phyloP scores from a whole-genome alignment of 2,797 vertebrate species.

The Euthynnus affinis region DNA sequence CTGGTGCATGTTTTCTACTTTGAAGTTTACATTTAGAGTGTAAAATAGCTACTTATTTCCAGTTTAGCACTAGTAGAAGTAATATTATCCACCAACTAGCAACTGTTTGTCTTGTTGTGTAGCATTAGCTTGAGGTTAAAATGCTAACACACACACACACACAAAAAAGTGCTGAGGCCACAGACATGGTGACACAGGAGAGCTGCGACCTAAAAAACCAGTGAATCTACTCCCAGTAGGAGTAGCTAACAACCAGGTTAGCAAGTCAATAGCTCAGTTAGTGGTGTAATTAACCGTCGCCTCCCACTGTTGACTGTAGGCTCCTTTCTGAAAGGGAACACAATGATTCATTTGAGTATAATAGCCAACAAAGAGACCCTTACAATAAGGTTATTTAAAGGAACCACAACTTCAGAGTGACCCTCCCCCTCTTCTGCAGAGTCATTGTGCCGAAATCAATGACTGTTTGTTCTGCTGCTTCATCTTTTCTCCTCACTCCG shows the following conservation, averaged over 20 bases:
- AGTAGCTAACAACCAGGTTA: slow-evolving; percentile 30
- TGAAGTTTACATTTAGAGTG: no score
- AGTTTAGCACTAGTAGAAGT: no score
- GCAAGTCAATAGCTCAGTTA: slow-evolving; percentile 57
- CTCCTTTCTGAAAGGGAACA: slow-evolving; percentile 48
- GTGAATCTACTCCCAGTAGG: not conserved
- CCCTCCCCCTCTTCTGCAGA: slow-evolving; percentile 13
- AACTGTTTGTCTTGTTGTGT: no score
- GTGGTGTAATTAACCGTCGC: slow-evolving; percentile 50
- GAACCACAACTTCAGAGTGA: slow-evolving; percentile 50
- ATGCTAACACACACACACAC: no score
- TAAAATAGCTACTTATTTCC: no score
- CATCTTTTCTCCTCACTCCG: slow-evolving; percentile 44
- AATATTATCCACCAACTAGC: no score
- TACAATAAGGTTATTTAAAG: slow-evolving; percentile 72
- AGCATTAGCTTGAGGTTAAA: no score
- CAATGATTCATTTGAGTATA: slow-evolving; percentile 64
- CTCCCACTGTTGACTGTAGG: slow-evolving; percentile 45
- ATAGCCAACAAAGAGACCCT: slow-evolving; percentile 61
- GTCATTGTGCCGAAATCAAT: slow-evolving; percentile 62
- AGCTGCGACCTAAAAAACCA: not conserved
- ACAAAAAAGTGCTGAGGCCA: not conserved
- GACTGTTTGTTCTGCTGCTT: slow-evolving; percentile 68
- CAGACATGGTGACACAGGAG: not conserved
- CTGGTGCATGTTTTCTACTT: no score